These are phyloP conservation scores for Spea bombifrons DNA, from an alignment of 2,113 vertebrate genomes.

Conservation along the genomic window DNA sequence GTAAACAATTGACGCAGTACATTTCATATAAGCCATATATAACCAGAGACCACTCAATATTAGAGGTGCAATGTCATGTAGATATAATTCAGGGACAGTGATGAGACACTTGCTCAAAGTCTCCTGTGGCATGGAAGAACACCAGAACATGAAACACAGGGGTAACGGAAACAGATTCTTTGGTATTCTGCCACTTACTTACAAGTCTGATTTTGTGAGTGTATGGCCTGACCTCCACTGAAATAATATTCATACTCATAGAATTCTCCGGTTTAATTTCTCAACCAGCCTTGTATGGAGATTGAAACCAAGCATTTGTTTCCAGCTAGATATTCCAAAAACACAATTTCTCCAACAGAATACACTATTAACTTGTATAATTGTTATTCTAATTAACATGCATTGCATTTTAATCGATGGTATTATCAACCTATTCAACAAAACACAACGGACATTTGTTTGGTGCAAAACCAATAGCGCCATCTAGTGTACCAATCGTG, in stretches of 20 bases:
- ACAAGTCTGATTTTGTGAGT: not conserved
- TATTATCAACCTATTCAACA: not conserved
- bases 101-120: too few species aligned
- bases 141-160: too few species aligned
- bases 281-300: not conserved
- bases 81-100: too few species aligned
- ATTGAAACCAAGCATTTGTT: not conserved
- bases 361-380: not conserved
- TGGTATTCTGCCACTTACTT: not conserved
- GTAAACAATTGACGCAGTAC: too few species aligned
- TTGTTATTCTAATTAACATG: not conserved
- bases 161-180: too few species aligned
- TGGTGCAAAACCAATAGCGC: slow-evolving; percentile 7
- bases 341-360: too few species aligned
- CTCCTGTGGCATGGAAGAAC: too few species aligned
- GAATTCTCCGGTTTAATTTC: not conserved
- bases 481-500: slow-evolving; percentile 27
- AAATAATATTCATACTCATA: not conserved
- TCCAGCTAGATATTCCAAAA: not conserved
- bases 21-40: too few species aligned
- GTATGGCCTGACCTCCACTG: not conserved
- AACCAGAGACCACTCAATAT: too few species aligned
- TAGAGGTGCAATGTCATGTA: too few species aligned
- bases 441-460: not conserved
- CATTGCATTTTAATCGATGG: not conserved